These are phyloP conservation scores for Syngnathus typhle DNA, from an alignment of 2,113 vertebrate genomes.

Conservation along the genomic window DNA sequence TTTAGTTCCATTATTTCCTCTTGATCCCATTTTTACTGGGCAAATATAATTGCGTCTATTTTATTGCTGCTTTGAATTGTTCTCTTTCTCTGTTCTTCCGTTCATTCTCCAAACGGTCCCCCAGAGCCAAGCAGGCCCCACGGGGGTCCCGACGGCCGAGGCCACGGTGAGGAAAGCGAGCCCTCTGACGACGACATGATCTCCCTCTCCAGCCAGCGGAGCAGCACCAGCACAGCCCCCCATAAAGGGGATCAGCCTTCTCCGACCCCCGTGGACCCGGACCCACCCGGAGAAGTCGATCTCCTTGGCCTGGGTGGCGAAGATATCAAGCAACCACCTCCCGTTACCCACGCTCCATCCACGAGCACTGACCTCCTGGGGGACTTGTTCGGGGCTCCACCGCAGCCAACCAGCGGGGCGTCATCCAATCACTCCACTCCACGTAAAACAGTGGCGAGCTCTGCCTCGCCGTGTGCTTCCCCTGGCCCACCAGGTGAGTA, in stretches of 20 bases:
- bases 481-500: slow-evolving; percentile 63
- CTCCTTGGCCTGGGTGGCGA: slow-evolving; percentile 85
- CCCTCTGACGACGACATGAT: slow-evolving; percentile 97
- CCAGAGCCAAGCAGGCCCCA: slow-evolving; percentile 74
- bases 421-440: slow-evolving; percentile 88
- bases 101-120: slow-evolving; percentile 3
- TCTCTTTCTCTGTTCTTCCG: neutral
- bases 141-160: slow-evolving; percentile 77
- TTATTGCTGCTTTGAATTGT: neutral
- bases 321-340: slow-evolving; percentile 61
- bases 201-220: slow-evolving; percentile 90
- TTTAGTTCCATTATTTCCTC: slow-evolving; percentile 16
- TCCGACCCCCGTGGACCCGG: slow-evolving; percentile 37
- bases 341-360: slow-evolving; percentile 70
- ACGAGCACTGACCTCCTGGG: slow-evolving; percentile 86
- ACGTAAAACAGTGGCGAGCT: slow-evolving; percentile 72
- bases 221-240: slow-evolving; percentile 73
- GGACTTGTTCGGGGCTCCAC: slow-evolving; percentile 81
- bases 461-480: slow-evolving; percentile 79
- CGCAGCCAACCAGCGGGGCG: slow-evolving; percentile 69
- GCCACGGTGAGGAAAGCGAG: slow-evolving; percentile 86
- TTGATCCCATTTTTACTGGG: slow-evolving; percentile 5
- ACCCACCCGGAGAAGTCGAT: slow-evolving; percentile 80
- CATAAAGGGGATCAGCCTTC: slow-evolving; percentile 69
- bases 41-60: slow-evolving; percentile 1